Percentiles rank a stretch among this genome's conserved stretches.
These are phyloP conservation scores for Alviniconcha marisindica DNA, from an alignment of 1,140 invertebrate species.

Conservation along the genomic window DNA sequence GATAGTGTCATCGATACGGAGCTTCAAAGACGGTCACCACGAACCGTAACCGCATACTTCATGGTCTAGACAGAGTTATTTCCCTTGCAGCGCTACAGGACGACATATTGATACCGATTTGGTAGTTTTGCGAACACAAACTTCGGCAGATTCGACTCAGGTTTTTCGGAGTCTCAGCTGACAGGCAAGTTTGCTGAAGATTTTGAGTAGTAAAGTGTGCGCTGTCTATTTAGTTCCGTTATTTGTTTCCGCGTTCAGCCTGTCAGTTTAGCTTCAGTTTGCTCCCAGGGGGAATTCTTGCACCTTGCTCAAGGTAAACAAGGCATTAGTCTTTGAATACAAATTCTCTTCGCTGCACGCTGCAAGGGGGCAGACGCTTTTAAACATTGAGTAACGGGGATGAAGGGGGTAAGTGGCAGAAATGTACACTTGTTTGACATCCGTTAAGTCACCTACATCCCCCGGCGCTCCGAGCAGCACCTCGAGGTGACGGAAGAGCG, in stretches of 20 bases:
- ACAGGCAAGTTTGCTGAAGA: not conserved
- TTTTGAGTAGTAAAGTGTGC: not conserved
- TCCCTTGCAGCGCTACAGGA: not conserved
- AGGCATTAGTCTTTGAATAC: not conserved
- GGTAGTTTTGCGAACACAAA: too few species aligned
- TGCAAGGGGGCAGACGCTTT: not conserved
- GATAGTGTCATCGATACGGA: not conserved
- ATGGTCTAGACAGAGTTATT: constrained; percentile 26
- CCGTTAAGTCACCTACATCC: constrained; percentile 14
- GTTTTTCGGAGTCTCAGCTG: not conserved
- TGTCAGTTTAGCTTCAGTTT: not conserved
- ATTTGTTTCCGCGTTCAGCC: not conserved
- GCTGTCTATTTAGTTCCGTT: not conserved
- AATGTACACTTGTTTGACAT: constrained; percentile 25
- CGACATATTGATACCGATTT: constrained; percentile 16
- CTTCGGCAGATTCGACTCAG: too few species aligned
- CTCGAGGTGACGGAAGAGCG: not conserved
- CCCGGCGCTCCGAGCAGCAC: not conserved
- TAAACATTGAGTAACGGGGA: constrained; percentile 11
- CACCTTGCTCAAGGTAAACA: constrained; percentile 19
- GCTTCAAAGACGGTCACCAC: constrained; percentile 20
- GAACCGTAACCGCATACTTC: constrained; percentile 32
- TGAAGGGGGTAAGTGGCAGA: constrained; percentile 8
- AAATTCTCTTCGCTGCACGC: not conserved
- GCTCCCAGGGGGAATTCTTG: not conserved